These are phyloP conservation scores for Diabrotica virgifera DNA, from an alignment of 1,140 invertebrate species.

Conservation along the genomic window DNA sequence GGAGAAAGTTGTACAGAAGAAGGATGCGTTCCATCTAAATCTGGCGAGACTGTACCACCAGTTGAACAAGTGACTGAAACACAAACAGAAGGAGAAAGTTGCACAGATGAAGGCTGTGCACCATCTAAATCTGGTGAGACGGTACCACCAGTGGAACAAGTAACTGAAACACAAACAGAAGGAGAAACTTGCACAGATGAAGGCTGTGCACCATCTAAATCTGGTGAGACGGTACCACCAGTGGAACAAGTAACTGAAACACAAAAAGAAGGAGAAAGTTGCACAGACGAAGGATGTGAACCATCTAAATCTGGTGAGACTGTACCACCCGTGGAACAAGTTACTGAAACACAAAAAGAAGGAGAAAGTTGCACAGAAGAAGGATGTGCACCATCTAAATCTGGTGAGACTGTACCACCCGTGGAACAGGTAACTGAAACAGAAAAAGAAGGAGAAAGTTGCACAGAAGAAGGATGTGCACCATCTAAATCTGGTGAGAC, in stretches of 20 bases:
- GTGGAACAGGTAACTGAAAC: background rate
- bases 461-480: no score
- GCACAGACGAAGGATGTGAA: conserved; percentile 9
- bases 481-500: background rate
- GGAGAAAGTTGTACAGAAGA: background rate
- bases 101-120: conserved; percentile 7
- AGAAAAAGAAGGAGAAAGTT: no score
- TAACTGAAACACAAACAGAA: no score
- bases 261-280: no score
- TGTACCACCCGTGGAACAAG: conserved; percentile 6
- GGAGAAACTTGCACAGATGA: no score
- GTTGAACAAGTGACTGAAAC: conserved; percentile 12
- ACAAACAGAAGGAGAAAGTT: conserved; percentile 20
- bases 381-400: conserved; percentile 13
- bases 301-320: conserved; percentile 20
- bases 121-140: conserved; percentile 16
- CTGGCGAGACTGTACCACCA: conserved; percentile 18
- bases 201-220: no score
- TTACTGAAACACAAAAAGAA: conserved; percentile 17
- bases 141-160: background rate
- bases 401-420: conserved; percentile 9
- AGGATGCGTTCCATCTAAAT: conserved; percentile 13
- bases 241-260: conserved; percentile 13
- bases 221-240: background rate
- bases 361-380: conserved; percentile 16